phyloP scores from a whole-genome alignment of 2,797 vertebrate species.

The Enteromius treurensis region DNA sequence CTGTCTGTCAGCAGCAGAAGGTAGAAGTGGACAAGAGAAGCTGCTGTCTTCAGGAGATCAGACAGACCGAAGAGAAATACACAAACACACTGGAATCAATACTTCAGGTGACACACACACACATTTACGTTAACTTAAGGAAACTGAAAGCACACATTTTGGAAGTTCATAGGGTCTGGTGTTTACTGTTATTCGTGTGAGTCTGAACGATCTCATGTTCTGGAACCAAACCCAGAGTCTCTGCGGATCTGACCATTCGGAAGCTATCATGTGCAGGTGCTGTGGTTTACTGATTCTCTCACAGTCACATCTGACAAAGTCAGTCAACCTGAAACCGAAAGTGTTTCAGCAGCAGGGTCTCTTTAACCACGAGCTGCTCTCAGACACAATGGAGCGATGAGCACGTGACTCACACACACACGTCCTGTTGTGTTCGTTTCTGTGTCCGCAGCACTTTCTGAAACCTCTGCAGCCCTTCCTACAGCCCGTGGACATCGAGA shows the following conservation, averaged over 20 bases:
- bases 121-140: background rate
- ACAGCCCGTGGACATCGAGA: slow-evolving; percentile 81
- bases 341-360: background rate
- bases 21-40: slow-evolving; percentile 82
- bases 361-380: background rate
- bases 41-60: slow-evolving; percentile 90
- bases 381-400: background rate
- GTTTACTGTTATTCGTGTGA: background rate
- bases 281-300: slow-evolving; percentile 6
- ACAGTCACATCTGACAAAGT: too few species aligned
- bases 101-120: slow-evolving; percentile 74
- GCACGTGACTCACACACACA: background rate
- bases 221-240: background rate
- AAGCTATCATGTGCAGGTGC: slow-evolving; percentile 6
- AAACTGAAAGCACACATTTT: background rate
- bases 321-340: slow-evolving; percentile 5
- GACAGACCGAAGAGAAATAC: slow-evolving; percentile 91
- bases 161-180: background rate
- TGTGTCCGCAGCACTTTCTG: slow-evolving; percentile 84
- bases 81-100: slow-evolving; percentile 85
- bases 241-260: background rate
- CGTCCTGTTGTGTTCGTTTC: background rate
- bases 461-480: slow-evolving; percentile 87
- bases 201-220: background rate
- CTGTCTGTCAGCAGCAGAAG: slow-evolving; percentile 75